These are phyloP conservation scores for Galleria mellonella DNA, from an alignment of 1,140 invertebrate species.

Conservation along the genomic window DNA sequence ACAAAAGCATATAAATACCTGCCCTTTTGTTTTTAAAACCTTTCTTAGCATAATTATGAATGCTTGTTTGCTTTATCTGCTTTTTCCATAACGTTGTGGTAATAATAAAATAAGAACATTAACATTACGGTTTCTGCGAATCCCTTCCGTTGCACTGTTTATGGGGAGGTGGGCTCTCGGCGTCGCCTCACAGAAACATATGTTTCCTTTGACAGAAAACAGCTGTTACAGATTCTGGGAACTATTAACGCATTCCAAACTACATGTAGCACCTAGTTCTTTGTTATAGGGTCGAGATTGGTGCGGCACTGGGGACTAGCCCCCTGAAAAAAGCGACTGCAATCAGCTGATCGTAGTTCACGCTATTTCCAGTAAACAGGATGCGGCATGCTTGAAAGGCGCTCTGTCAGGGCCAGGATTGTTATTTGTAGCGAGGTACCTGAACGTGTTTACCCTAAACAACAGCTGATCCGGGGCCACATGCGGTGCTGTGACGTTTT, in stretches of 20 bases:
- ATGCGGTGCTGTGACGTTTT: no score
- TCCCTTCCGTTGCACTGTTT: constrained; percentile 1
- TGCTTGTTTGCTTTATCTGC: background rate
- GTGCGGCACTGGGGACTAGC: background rate
- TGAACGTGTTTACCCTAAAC: no score
- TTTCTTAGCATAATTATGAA: background rate
- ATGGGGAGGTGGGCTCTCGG: constrained; percentile 19
- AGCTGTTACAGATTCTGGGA: constrained; percentile 34
- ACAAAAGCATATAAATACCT: no score
- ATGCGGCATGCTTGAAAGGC: no score
- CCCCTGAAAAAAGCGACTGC: no score
- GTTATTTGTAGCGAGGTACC: no score
- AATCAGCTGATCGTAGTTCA: constrained; percentile 4
- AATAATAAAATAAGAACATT: no score
- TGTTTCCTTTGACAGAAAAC: constrained; percentile 49
- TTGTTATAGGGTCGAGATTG: background rate
- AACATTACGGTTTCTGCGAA: constrained; percentile 16
- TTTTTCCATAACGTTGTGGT: no score
- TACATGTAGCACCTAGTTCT: background rate
- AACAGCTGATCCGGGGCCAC: no score
- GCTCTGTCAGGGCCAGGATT: no score
- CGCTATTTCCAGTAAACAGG: no score
- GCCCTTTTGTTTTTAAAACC: no score
- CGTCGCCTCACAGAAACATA: constrained; percentile 20
- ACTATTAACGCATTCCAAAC: constrained; percentile 22